Percentiles rank a stretch among this genome's conserved stretches.
Conservation (phyloP, 2,797 vertebrate genomes). For the Danio kyathit region DNA sequence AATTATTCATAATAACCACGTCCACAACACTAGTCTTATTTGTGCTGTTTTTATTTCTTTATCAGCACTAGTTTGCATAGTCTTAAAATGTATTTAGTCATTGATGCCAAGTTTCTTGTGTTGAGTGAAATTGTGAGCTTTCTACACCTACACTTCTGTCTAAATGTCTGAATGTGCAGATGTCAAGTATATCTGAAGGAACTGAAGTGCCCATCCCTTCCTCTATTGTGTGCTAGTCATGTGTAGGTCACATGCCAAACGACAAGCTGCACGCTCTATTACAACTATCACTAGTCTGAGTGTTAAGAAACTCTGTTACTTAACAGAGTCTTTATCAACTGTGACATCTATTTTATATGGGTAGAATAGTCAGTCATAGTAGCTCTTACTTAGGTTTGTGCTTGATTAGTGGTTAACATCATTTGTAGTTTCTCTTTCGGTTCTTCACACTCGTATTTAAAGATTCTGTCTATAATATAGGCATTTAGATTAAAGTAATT, state of each 20-base stretch:
- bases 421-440: slow-evolving; percentile 7
- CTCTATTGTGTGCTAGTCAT: slow-evolving; percentile 82
- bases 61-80: not conserved
- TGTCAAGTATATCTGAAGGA: slow-evolving; percentile 47
- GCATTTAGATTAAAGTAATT: not conserved
- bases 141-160: not conserved
- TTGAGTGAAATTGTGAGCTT: slow-evolving; percentile 12
- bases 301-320: slow-evolving; percentile 59
- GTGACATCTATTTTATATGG: slow-evolving; percentile 10
- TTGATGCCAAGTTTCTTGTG: not conserved
- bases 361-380: not conserved
- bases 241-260: slow-evolving; percentile 90
- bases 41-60: slow-evolving; percentile 13
- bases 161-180: not conserved
- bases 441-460: not conserved
- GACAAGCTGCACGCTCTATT: slow-evolving; percentile 71
- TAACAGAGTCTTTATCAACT: slow-evolving; percentile 14
- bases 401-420: not conserved
- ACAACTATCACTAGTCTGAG: slow-evolving; percentile 76
- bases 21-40: not conserved
- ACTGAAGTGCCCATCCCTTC: slow-evolving; percentile 69
- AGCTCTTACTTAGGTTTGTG: not conserved
- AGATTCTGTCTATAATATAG: not conserved
- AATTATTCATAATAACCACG: not conserved
- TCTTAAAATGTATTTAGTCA: not conserved